phyloP scores from a whole-genome alignment of 2,113 vertebrate species.

The Callipepla squamata region DNA sequence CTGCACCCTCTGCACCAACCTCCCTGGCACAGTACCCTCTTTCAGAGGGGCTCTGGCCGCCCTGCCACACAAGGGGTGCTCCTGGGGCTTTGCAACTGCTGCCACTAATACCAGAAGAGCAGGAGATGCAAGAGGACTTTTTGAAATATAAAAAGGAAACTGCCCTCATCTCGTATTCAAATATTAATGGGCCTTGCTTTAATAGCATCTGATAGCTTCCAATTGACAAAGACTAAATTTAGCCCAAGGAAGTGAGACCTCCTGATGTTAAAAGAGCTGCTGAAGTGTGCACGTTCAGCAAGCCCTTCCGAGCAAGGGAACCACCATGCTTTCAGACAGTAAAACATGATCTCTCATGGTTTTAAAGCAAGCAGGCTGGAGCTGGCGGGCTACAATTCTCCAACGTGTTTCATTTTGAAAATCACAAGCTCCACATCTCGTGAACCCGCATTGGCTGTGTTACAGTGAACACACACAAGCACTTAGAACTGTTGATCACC shows the following conservation, averaged over 20 bases:
- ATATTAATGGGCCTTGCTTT: constrained; percentile 47
- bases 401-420: background rate
- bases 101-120: background rate
- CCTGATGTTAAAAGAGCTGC: background rate
- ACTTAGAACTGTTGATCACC: background rate
- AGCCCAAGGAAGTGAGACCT: constrained; percentile 23
- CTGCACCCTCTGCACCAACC: background rate
- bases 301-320: background rate
- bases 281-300: background rate
- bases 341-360: background rate
- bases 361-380: background rate
- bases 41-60: background rate
- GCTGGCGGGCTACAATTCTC: background rate
- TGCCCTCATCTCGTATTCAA: constrained; percentile 7
- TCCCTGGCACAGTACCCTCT: background rate
- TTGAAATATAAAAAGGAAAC: background rate
- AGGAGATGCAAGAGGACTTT: background rate
- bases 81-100: background rate
- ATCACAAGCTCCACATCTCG: background rate
- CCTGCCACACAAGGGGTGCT: background rate
- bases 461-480: background rate
- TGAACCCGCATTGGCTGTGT: background rate
- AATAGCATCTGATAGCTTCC: constrained; percentile 43
- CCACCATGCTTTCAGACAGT: background rate
- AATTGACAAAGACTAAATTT: constrained; percentile 43